phyloP scores from a whole-genome alignment of 2,113 vertebrate genomes.

The Verasper variegatus region DNA sequence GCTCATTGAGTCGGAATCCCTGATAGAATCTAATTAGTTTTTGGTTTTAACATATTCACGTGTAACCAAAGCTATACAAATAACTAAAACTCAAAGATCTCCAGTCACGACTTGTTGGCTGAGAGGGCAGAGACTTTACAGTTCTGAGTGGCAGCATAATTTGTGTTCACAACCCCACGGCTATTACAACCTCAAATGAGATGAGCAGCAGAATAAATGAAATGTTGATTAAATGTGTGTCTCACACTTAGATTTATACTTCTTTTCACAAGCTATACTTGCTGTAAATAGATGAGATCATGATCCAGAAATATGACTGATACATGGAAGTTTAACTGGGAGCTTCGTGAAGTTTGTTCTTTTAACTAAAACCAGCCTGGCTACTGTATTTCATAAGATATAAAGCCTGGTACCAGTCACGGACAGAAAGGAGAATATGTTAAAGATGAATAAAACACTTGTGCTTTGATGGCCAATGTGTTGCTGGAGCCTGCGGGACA shows the following conservation, averaged over 20 bases:
- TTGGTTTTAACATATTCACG: not conserved
- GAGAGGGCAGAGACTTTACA: not conserved
- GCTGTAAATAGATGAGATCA: not conserved
- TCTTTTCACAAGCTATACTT: not conserved
- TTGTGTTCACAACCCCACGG: not conserved
- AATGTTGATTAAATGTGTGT: not conserved
- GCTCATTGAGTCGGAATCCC: too few species aligned
- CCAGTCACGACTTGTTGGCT: not conserved
- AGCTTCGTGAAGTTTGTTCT: too few species aligned
- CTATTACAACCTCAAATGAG: not conserved
- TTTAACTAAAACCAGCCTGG: too few species aligned
- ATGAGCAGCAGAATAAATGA: not conserved
- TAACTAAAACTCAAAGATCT: not conserved
- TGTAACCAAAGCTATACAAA: not conserved
- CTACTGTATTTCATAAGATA: too few species aligned
- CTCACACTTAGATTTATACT: not conserved
- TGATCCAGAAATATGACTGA: not conserved
- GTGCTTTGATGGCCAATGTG: too few species aligned
- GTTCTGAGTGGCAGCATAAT: constrained; percentile 15
- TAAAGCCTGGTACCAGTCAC: too few species aligned
- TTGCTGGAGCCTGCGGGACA: too few species aligned
- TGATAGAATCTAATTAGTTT: not conserved
- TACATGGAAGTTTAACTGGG: not conserved
- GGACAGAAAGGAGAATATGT: too few species aligned
- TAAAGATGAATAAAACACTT: too few species aligned